Conservation (phyloP, 2,113 vertebrate species). For the Leptobrachium leishanense region DNA sequence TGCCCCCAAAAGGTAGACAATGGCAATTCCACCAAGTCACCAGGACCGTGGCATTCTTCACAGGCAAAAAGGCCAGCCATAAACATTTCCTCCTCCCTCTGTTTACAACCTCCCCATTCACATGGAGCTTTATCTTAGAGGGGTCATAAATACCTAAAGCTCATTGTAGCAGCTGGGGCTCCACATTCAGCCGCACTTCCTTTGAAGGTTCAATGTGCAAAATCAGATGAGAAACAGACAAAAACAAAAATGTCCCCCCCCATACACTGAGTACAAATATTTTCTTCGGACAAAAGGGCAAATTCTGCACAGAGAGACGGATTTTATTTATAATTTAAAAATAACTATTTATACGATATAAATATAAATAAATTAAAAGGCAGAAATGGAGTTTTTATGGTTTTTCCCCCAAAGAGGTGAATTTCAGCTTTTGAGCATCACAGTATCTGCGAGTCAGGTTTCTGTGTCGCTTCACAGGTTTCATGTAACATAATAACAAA, state of each 20-base stretch:
- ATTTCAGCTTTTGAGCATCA: no score
- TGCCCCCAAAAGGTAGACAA: conserved; percentile 68
- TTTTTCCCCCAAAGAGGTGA: no score
- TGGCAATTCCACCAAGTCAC: conserved; percentile 64
- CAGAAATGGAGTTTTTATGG: no score
- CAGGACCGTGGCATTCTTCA: conserved; percentile 63
- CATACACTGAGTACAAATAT: conserved; percentile 11
- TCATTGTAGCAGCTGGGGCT: conserved; percentile 60
- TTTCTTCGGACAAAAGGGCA: conserved; percentile 15
- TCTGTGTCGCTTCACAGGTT: no score
- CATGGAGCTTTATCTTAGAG: conserved; percentile 67
- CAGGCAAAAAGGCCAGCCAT: conserved; percentile 68
- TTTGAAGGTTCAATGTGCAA: conserved; percentile 54
- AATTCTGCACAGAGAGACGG: no score
- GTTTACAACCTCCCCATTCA: conserved; percentile 60
- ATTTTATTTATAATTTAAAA: no score
- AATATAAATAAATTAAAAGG: no score
- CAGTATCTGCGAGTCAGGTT: no score
- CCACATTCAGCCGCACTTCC: conserved; percentile 59
- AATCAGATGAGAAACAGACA: conserved; percentile 37
- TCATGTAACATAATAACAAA: no score
- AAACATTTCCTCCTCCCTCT: conserved; percentile 69
- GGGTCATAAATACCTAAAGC: conserved; percentile 71
- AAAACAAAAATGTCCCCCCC: conserved; percentile 49
- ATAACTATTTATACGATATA: no score